Evolutionary conservation across 2,888 invertebrate genomes (phyloP), one percentile per base, ranked within the genome.

Genomic region (Agonopterix heracliana): DNA sequence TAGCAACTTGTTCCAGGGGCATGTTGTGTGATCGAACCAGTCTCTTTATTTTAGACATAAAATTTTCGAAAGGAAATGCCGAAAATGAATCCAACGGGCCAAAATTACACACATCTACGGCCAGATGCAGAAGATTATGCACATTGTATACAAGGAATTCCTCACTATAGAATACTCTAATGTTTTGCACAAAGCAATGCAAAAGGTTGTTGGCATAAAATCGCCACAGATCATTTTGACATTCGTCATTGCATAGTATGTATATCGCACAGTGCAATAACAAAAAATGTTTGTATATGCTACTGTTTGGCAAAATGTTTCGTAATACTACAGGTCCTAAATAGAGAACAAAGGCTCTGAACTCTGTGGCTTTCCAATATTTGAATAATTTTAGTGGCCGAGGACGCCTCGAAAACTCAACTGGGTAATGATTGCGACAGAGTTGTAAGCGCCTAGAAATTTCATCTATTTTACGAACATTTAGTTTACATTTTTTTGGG

Each of bases 281-380:
- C 43, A 47, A 47, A 43, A 47, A 47, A 43, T 43, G 43, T 14
- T 47, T 40, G 41, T 41, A 47, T 43, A 47, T 8, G 7, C 12
- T 34, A 9, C 11, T 41, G 12, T 46, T 43, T 11, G 47, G 42
- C 41, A 47, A 35, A 4, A 47, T 42, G 42, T 47, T 34, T 34
- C 12, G 9, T 13, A 47, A 47, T 43, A 47, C 47, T 14, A 47
- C 43, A 9, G 47, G 47, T 34, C 47, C 43, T 14, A 47, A 41
- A 41, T 41, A 41, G 41, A 41, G 41, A 44, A 47, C 46, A 44
- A 38, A 50, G 36, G 48, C 45, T 45, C 51, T 42, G 34, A 48
- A 51, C 34, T 51, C 51, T 7, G 51, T 51, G 9, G 48, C 51
- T 48, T 51, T 45, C 48, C 51, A 51, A 47, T 48, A 51, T 48